A percentile compares a stretch with the other conserved stretches of the same genome.
These are phyloP conservation scores for Callimorpha dominula DNA, from an alignment of 2,888 invertebrate species.

Conservation along the genomic window DNA sequence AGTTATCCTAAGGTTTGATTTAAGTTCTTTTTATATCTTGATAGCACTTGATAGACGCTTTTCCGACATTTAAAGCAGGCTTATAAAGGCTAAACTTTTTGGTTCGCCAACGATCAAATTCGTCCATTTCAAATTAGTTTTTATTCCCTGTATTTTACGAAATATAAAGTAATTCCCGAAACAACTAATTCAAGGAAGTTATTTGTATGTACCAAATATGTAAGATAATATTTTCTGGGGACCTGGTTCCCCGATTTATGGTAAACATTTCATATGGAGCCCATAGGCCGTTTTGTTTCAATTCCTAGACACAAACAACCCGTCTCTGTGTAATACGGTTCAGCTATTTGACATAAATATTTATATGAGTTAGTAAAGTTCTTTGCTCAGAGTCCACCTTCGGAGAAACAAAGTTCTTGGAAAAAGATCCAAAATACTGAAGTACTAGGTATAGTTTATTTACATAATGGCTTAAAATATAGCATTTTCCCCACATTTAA, in stretches of 20 bases:
- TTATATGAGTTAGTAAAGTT: neutral
- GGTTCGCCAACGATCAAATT: slow-evolving; percentile 5
- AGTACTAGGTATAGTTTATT: too few species aligned
- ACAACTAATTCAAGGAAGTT: neutral
- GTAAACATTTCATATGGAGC: slow-evolving; percentile 13
- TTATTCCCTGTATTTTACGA: slow-evolving; percentile 2
- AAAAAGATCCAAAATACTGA: neutral
- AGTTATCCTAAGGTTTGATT: neutral
- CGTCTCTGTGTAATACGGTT: slow-evolving; percentile 5
- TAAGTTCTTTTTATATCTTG: neutral
- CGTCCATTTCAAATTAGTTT: slow-evolving; percentile 16
- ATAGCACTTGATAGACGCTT: slow-evolving; percentile 1
- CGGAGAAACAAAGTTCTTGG: neutral
- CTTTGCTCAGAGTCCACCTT: neutral
- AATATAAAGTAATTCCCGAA: neutral
- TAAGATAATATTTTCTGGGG: neutral
- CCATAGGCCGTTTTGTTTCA: slow-evolving; percentile 8
- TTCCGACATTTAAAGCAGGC: slow-evolving; percentile 5
- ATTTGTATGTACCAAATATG: neutral
- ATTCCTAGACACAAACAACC: slow-evolving; percentile 12
- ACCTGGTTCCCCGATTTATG: slow-evolving; percentile 2
- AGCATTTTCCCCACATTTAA: too few species aligned
- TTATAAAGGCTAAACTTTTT: slow-evolving; percentile 17
- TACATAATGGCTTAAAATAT: too few species aligned
- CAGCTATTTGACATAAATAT: slow-evolving; percentile 2